phyloP scores from a whole-genome alignment of 2,797 vertebrate genomes.

The Microctenopoma stevenorrisi region DNA sequence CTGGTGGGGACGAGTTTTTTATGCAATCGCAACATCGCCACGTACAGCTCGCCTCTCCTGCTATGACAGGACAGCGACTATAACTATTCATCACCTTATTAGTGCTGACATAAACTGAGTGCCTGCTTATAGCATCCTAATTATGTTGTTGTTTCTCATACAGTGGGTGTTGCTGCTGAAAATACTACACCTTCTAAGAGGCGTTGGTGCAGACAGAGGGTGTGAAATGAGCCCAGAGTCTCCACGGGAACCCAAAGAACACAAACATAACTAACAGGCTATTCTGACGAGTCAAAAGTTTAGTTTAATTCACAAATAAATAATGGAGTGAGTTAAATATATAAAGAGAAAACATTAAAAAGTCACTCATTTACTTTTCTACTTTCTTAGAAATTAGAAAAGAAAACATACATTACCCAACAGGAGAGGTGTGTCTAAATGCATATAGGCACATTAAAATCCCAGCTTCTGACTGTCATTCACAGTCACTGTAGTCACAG shows the following conservation, averaged over 20 bases:
- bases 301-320: constrained; percentile 24
- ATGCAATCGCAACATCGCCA: background rate
- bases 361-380: background rate
- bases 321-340: constrained; percentile 1
- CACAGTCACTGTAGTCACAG: no score
- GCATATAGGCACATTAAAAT: no score
- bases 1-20: constrained; percentile 36
- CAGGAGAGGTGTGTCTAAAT: no score
- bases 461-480: no score
- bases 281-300: constrained; percentile 23
- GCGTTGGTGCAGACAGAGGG: constrained; percentile 27
- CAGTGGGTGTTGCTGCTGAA: constrained; percentile 29
- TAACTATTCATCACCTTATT: constrained; percentile 68
- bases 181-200: constrained; percentile 38
- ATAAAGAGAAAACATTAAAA: background rate
- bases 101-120: constrained; percentile 54
- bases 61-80: constrained; percentile 6
- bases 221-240: constrained; percentile 41
- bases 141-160: constrained; percentile 52
- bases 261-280: constrained; percentile 26
- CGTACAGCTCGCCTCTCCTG: background rate
- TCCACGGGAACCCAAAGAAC: constrained; percentile 8
- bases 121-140: constrained; percentile 42
- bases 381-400: no score
- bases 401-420: no score